Evolutionary conservation across 2,888 invertebrate species (phyloP).

Genomic region (Polydrusus pterygomalis): DNA sequence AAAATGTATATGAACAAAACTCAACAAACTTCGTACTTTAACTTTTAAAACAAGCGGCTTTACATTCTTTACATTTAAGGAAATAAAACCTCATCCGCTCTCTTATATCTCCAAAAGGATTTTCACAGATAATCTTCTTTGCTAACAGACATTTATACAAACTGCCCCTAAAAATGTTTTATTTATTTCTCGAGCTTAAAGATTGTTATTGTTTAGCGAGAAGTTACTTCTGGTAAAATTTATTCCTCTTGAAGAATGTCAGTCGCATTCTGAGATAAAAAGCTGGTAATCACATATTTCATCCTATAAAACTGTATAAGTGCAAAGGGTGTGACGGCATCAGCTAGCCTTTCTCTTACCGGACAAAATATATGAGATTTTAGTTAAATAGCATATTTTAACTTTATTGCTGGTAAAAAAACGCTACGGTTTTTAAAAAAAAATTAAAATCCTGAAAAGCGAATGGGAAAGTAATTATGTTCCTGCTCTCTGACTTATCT

Average conservation of each 20-base stretch:
- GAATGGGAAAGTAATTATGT: too few relatives aligned
- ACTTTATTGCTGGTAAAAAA: too few relatives aligned
- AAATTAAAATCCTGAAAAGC: too few relatives aligned
- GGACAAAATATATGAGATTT: not conserved
- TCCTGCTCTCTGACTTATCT: too few relatives aligned
- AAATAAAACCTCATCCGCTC: constrained; percentile 31
- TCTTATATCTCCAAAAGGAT: constrained; percentile 25
- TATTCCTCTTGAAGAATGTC: constrained; percentile 22
- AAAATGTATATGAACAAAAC: constrained; percentile 20
- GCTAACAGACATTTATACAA: constrained; percentile 51
- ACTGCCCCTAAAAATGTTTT: constrained; percentile 50
- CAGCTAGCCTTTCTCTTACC: not conserved
- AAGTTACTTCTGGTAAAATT: constrained; percentile 26
- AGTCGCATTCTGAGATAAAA: constrained; percentile 17
- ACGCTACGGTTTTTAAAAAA: too few relatives aligned
- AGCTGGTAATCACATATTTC: constrained; percentile 9
- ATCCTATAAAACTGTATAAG: not conserved
- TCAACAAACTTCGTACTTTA: constrained; percentile 32
- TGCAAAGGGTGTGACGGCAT: not conserved
- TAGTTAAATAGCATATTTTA: too few relatives aligned
- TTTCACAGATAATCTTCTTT: constrained; percentile 50
- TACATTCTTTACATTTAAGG: constrained; percentile 40
- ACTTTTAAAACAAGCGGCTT: constrained; percentile 44
- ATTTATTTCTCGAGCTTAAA: constrained; percentile 43
- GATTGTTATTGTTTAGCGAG: constrained; percentile 30